Percentiles rank a stretch among this genome's conserved stretches.
Conservation (phyloP, 2,888 invertebrate species). For the Cheilosia pagana region DNA sequence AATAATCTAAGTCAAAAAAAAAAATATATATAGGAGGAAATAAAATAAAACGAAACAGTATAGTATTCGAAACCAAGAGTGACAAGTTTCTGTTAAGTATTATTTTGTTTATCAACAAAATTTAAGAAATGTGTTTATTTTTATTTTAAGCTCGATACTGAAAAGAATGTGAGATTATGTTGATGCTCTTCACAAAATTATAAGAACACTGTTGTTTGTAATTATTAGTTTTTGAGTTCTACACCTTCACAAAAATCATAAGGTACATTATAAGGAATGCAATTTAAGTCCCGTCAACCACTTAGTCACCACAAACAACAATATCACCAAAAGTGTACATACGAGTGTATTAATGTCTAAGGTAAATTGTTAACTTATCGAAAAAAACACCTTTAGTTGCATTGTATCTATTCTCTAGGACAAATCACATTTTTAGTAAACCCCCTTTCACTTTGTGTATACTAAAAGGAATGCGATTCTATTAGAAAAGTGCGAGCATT, state of each 20-base stretch:
- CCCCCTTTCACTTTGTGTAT: constrained; percentile 62
- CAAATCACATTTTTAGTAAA: constrained; percentile 59
- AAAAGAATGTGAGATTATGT: too few relatives aligned
- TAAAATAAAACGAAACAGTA: constrained; percentile 18
- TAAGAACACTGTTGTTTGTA: too few relatives aligned
- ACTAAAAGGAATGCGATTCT: constrained; percentile 48
- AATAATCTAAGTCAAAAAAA: constrained; percentile 28
- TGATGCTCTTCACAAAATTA: too few relatives aligned
- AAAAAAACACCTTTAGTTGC: constrained; percentile 21
- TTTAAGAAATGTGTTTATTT: neutral
- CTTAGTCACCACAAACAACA: neutral
- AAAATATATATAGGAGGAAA: constrained; percentile 22
- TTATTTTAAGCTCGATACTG: too few relatives aligned
- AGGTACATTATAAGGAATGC: too few relatives aligned
- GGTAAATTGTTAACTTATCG: constrained; percentile 39
- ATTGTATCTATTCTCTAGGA: constrained; percentile 58
- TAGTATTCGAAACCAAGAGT: constrained; percentile 37
- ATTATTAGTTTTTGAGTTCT: too few relatives aligned
- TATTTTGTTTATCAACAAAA: neutral
- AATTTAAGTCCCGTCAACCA: neutral
- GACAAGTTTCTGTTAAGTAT: constrained; percentile 22
- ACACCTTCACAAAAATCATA: too few relatives aligned
- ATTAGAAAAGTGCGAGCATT: constrained; percentile 38
- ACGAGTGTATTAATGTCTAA: constrained; percentile 29
- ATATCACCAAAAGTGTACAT: constrained; percentile 16